Conservation (phyloP, 2,888 invertebrate species). For the Pollenia labialis region DNA sequence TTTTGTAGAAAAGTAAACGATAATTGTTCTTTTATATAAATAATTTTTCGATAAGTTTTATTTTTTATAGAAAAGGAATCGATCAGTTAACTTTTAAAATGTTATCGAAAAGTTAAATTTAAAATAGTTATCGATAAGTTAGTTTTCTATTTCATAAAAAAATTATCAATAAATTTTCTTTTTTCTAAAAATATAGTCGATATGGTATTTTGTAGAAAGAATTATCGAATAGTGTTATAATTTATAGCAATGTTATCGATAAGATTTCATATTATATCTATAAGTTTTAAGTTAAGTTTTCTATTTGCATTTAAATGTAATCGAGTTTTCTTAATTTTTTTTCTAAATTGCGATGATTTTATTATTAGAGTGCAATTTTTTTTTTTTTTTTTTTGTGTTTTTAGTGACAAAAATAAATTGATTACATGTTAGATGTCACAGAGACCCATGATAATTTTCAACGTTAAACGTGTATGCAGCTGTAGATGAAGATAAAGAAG, state of each 20-base stretch:
- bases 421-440: constrained; percentile 51
- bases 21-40: background rate
- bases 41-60: background rate
- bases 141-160: too few relatives aligned
- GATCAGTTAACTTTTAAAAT: too few relatives aligned
- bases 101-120: too few relatives aligned
- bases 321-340: background rate
- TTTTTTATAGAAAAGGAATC: background rate
- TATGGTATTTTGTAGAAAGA: too few relatives aligned
- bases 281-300: background rate
- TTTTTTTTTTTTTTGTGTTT: constrained; percentile 16
- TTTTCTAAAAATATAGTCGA: too few relatives aligned
- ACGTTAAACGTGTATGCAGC: constrained; percentile 19
- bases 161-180: too few relatives aligned
- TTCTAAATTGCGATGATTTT: background rate
- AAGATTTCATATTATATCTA: too few relatives aligned
- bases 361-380: background rate
- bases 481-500: background rate
- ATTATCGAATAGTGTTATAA: too few relatives aligned
- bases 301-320: background rate
- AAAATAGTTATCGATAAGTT: too few relatives aligned
- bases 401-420: constrained; percentile 66
- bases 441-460: constrained; percentile 23
- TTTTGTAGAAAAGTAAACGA: background rate
- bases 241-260: too few relatives aligned